phyloP scores from a whole-genome alignment of 1,140 invertebrate species.

The Macrosteles quadrilineatus region DNA sequence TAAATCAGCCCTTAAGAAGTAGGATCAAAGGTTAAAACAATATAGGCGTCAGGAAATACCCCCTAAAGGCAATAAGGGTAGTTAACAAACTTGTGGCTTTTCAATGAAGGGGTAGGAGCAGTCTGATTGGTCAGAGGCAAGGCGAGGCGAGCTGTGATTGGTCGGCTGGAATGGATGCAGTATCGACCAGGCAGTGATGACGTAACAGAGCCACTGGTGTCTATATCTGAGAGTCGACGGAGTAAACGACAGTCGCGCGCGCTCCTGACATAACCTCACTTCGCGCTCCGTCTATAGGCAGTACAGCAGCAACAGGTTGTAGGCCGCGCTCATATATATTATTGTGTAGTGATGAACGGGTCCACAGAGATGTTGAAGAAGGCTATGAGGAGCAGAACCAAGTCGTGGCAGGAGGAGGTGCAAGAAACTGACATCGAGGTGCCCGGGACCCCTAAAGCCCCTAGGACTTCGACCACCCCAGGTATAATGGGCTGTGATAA shows the following conservation, averaged over 20 bases:
- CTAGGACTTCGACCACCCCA: slow-evolving; percentile 76
- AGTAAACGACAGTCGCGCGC: neutral
- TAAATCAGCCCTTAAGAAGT: no score
- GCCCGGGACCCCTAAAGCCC: slow-evolving; percentile 74
- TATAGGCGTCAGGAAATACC: no score
- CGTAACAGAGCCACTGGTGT: slow-evolving; percentile 5
- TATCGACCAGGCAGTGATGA: slow-evolving; percentile 17
- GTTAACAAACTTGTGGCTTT: no score
- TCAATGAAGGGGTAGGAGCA: neutral
- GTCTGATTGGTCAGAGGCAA: neutral
- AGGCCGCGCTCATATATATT: no score
- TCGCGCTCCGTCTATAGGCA: no score
- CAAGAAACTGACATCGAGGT: slow-evolving; percentile 62
- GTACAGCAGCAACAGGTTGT: no score
- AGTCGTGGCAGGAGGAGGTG: slow-evolving; percentile 58
- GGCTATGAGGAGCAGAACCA: slow-evolving; percentile 41
- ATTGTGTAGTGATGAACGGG: slow-evolving; percentile 7
- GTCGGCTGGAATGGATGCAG: neutral
- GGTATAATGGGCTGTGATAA: slow-evolving; percentile 55
- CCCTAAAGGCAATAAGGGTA: no score
- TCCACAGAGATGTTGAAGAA: slow-evolving; percentile 10
- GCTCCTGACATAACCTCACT: neutral
- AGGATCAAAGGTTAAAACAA: no score
- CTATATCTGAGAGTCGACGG: neutral
- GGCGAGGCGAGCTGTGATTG: neutral